Percentiles rank a stretch among this genome's conserved stretches.
These are phyloP conservation scores for Halocynthia roretzi DNA, from an alignment of 23 tunicate species.

Conservation along the genomic window DNA sequence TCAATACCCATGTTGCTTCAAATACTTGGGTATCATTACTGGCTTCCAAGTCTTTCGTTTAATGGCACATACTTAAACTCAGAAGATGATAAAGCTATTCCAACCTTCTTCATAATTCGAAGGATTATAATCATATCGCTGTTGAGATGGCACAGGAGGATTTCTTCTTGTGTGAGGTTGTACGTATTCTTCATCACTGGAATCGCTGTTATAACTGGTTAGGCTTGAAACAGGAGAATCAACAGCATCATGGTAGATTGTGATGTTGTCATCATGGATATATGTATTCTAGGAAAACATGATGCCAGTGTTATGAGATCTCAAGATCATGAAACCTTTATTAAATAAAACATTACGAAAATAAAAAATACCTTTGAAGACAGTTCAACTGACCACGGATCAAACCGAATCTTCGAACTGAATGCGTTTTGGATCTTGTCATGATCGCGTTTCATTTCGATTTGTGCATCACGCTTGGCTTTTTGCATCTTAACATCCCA, in stretches of 20 bases:
- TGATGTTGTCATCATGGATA: slow-evolving; percentile 3
- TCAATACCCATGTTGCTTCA: no score
- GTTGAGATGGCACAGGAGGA: no score
- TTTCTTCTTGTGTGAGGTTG: slow-evolving; percentile 1
- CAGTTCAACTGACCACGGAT: slow-evolving; percentile 69
- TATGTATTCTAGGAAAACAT: neutral
- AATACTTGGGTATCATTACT: no score
- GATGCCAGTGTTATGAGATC: neutral
- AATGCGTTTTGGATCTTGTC: slow-evolving; percentile 31
- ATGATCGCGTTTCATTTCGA: slow-evolving; percentile 57
- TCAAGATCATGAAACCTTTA: neutral
- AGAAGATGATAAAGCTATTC: no score
- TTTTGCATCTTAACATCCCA: slow-evolving; percentile 55
- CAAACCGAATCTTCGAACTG: slow-evolving; percentile 8
- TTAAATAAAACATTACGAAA: neutral
- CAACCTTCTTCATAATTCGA: no score
- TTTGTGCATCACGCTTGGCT: slow-evolving; percentile 48
- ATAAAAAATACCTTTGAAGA: slow-evolving; percentile 26
- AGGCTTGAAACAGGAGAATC: slow-evolving; percentile 23
- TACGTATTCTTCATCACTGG: slow-evolving; percentile 15
- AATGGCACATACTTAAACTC: no score
- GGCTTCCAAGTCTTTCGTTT: no score
- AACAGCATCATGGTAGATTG: slow-evolving; percentile 3
- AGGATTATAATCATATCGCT: no score
- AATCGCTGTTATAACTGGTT: slow-evolving; percentile 7